Conservation (phyloP, 23 tunicate species). For the Diplosoma virens region DNA sequence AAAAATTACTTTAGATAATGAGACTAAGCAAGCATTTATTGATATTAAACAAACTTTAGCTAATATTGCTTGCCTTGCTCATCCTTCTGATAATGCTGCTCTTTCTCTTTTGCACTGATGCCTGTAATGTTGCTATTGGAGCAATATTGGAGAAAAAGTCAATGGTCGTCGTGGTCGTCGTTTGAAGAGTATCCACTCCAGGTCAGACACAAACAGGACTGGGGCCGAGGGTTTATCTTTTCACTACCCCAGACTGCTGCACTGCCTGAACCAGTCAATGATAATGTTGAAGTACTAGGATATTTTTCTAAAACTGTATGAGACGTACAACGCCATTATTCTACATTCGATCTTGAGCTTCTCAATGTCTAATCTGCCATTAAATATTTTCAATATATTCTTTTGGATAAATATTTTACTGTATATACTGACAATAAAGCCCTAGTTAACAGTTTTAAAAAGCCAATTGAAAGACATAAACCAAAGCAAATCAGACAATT, state of each 20-base stretch:
- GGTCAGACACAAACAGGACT: no score
- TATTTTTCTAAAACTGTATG: slow-evolving; percentile 31
- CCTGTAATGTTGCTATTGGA: slow-evolving; percentile 18
- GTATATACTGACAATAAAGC: slow-evolving; percentile 23
- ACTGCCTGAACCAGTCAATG: no score
- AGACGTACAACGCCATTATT: slow-evolving; percentile 8
- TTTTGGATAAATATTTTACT: slow-evolving; percentile 10
- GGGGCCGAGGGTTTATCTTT: no score
- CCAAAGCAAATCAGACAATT: background rate
- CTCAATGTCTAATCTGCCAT: slow-evolving; percentile 20
- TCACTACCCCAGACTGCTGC: no score
- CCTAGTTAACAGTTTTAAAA: background rate
- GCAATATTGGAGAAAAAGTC: slow-evolving; percentile 40
- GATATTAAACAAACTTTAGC: slow-evolving; percentile 13
- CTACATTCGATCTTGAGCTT: slow-evolving; percentile 33
- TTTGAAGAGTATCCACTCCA: no score
- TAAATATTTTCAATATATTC: slow-evolving; percentile 10
- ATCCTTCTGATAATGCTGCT: slow-evolving; percentile 11
- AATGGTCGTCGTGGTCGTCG: no score
- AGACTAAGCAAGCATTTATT: slow-evolving; percentile 12
- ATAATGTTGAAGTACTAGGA: slow-evolving; percentile 6
- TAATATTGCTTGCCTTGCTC: background rate
- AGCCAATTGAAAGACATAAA: background rate
- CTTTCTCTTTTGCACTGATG: slow-evolving; percentile 19
- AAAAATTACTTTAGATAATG: background rate